Base-by-base conservation (phyloP, 1,140 invertebrate genomes). In the Drosophila parabipectinata region DNA sequence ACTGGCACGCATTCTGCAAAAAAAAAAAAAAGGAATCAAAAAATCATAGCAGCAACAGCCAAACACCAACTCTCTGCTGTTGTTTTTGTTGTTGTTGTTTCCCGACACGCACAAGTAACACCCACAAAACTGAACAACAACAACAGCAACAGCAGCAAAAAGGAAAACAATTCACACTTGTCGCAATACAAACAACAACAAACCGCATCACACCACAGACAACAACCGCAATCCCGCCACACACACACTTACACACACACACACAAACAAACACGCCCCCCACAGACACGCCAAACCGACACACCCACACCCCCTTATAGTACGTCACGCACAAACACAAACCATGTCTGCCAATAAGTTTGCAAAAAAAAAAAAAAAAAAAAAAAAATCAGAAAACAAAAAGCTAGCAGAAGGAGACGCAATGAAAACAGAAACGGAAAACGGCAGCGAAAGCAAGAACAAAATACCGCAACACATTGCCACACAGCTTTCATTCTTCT, bases 91-190 rank as follows among this genome's bases (percentile, higher is more conserved):
- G 41, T 62, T 78, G 62, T 48, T 77, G 52, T 18, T 55, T 39
- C 48, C 37, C 51, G 37, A 48, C 79, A 85, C 81, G 73, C 81
- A 85, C 80, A 84, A 74, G 68, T 55, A 69, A 71, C 68, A 62
- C 62, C 51, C 53, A 76, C 72, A 74, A 71, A 58, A 18, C n/a
- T 12, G 39, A n/a, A 57, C 58, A 69, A 60, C 39, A 72, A 28
- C 28, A 55, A 54, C 37, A 68, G 68, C 63, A 77, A 7, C 26
- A 28, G 6, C 68, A 78, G 41, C 41, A 41, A 71, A 73, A 76
- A 88, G 83, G 81, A 87, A 87, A 87, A 83, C 83, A 87, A 87
- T 87, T 87, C 83, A 87, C 83, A 87, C 83, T 87, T 87, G 83
- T 88, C 83, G 83, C 83, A 87, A 87, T 87, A 88, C 81, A 88